Base-by-base conservation (phyloP, 2,888 invertebrate species). In the Drosophila kanekoi region DNA sequence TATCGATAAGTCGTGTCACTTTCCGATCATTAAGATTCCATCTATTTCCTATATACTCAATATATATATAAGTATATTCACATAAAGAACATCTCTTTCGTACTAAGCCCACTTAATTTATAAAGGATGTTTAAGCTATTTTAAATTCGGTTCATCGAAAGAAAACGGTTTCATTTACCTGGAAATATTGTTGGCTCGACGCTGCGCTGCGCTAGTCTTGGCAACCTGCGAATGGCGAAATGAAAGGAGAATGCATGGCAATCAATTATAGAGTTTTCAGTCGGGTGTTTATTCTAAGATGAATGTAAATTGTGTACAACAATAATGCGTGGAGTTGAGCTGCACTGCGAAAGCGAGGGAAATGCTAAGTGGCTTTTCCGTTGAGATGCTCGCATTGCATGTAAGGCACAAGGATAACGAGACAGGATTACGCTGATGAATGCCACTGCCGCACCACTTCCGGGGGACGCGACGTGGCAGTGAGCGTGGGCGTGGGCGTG, bases 341-440 rank as follows among this genome's bases (percentile, higher is more conserved):
- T 10, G 32, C 49, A 38, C 5, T 37, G 38, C 11, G 37, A 14
- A 38, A 37, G 53, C 28, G 41, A 28, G 28, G 45, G 43, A 52
- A 75, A 75, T 80, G 72, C 71, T 80, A 83, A 83, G 67, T 82
- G 72, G 78, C 69, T 69, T 80, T 67, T 56, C 58, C 72, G 40
- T 66, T 41, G 63, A 60, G 72, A 54, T 63, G 58, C 23, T 61
- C 76, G 68, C 61, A 71, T 72, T 79, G 85, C 85, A 68, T 76
- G 81, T 65, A 65, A 66, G 71, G 69, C 72, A 44, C 56, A 54
- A 48, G 82, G 75, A 78, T 81, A 81, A 87, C 71, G 81, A 79
- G 87, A 79, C 70, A 70, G 83, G 72, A 72, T 81, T 77, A 83
- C 78, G 56, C 75, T 83, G 82, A 83, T 83, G 82, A 82, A 86